Evolutionary conservation across 1,140 invertebrate genomes (phyloP), one percentile per base, ranked within the genome.

Genomic region (Aphelenchoides avenae): DNA sequence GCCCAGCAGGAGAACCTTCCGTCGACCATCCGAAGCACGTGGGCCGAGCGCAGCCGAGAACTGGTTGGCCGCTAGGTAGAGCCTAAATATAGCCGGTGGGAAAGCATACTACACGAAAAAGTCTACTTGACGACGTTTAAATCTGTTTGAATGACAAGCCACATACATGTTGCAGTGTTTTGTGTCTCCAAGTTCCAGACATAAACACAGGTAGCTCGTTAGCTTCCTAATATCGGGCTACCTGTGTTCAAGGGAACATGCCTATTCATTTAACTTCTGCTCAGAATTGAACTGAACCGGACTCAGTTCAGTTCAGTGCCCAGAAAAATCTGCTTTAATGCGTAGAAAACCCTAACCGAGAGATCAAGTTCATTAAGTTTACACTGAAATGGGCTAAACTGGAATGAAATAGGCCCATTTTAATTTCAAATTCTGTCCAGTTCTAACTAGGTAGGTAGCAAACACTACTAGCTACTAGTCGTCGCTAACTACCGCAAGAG

Each of bases 31-130:
- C 71, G 48, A 73, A 73, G 50, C 71, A 73, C 3, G 62, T 59
- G 5, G 71, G 74, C 24, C 70, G 24, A 9, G 74, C 74, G 51
- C 71, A 73, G 5, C 71, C 71, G 5, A 73, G 52, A 29, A 73
- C 54, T 20, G 71, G 74, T 42, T 76, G 71, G 20, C 71, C 71
- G 46, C 67, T 59, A 36, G 57, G 42, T 1, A 68, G 42, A n/a
- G 59, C 54, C 69, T 75, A 39, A 57, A 40, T 50, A 13, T 24
- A 51, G 47, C n/a, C n/a, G n/a, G n/a, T n/a, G n/a, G n/a, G n/a
- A n/a, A n/a, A n/a, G n/a, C n/a, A n/a, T n/a, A n/a, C n/a, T n/a
- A n/a, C n/a, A n/a, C n/a, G n/a, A n/a, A n/a, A n/a, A n/a, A n/a
- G n/a, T n/a, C n/a, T n/a, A n/a, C n/a, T n/a, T n/a, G n/a, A n/a